phyloP scores from a whole-genome alignment of 2,797 vertebrate genomes.

The Hapalemur alaotrensis region DNA sequence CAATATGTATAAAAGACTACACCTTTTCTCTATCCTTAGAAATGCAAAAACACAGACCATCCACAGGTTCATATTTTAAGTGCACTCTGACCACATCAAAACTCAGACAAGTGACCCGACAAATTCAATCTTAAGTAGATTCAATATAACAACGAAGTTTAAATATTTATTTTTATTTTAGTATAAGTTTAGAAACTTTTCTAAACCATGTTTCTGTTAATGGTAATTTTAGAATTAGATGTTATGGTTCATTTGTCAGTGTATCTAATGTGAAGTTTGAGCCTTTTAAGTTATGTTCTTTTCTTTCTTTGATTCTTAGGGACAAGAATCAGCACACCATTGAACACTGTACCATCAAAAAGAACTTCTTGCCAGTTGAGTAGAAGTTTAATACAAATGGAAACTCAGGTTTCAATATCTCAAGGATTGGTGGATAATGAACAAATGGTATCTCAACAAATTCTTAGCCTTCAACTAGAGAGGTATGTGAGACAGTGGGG shows the following conservation, averaged over 20 bases:
- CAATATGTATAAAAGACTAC: neutral
- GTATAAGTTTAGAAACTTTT: neutral
- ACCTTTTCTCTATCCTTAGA: neutral
- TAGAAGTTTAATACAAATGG: neutral
- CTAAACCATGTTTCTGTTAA: neutral
- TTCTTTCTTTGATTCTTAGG: neutral
- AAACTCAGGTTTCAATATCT: neutral
- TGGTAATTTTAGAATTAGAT: neutral
- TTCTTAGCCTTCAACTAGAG: neutral
- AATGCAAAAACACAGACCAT: neutral
- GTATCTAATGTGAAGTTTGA: neutral
- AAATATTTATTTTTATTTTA: conserved; percentile 25
- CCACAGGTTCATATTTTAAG: neutral
- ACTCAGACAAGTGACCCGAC: neutral
- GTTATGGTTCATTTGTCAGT: neutral
- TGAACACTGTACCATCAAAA: neutral
- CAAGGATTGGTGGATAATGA: neutral
- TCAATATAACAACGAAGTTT: neutral
- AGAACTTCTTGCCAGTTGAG: neutral
- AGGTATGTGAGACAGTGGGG: neutral
- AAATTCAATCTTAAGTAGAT: neutral
- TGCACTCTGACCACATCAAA: neutral
- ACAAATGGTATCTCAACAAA: neutral
- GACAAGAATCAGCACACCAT: neutral
- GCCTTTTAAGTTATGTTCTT: neutral